phyloP scores from a whole-genome alignment of 1,140 invertebrate genomes.

The Acarapis woodi region DNA sequence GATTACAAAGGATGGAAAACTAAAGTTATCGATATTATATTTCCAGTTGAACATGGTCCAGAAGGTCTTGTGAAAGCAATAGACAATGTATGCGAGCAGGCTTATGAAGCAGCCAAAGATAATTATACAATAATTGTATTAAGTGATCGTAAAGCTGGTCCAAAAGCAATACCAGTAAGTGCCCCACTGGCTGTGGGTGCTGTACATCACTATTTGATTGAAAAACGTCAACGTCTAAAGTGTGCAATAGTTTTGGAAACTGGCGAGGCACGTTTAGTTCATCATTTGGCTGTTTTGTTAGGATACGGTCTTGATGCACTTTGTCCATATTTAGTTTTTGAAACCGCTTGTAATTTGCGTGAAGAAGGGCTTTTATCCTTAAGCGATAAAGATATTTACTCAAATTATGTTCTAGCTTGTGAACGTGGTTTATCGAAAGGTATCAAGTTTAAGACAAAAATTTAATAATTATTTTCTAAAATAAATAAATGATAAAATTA shows the following conservation, averaged over 20 bases:
- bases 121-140: constrained; percentile 64
- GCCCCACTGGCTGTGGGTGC: constrained; percentile 63
- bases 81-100: constrained; percentile 45
- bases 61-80: constrained; percentile 43
- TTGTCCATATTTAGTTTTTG: constrained; percentile 87
- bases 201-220: constrained; percentile 80
- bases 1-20: constrained; percentile 70
- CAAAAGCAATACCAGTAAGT: constrained; percentile 24
- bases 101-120: constrained; percentile 39
- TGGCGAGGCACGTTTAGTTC: constrained; percentile 76
- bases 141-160: constrained; percentile 46
- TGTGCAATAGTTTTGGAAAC: constrained; percentile 75
- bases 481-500: neutral
- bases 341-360: constrained; percentile 48
- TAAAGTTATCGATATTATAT: constrained; percentile 67
- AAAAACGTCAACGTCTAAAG: constrained; percentile 79
- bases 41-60: constrained; percentile 32
- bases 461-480: constrained; percentile 13
- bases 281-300: constrained; percentile 79
- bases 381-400: constrained; percentile 53
- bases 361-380: constrained; percentile 50
- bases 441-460: too few relatives aligned
- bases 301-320: constrained; percentile 93
- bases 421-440: constrained; percentile 55
- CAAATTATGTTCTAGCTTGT: constrained; percentile 37